These are phyloP conservation scores for Champsocephalus esox DNA, from an alignment of 2,797 vertebrate species.

Conservation along the genomic window DNA sequence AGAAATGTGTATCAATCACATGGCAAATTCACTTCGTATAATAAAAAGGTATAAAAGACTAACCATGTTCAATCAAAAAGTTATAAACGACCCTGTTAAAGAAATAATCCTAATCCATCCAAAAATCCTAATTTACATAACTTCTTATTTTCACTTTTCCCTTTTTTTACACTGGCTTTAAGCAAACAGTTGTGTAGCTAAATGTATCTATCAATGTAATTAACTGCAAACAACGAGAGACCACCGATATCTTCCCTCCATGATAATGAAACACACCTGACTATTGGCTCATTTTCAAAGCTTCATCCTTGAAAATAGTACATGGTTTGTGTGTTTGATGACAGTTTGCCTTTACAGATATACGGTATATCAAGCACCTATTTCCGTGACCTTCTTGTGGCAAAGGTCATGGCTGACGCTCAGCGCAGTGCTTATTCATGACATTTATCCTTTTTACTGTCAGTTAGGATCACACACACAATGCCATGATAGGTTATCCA, in stretches of 20 bases:
- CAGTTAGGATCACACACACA: slow-evolving; percentile 70
- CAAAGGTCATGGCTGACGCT: slow-evolving; percentile 67
- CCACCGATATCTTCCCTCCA: not conserved
- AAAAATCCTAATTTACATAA: no score
- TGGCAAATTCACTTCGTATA: slow-evolving; percentile 8
- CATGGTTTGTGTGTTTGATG: slow-evolving; percentile 23
- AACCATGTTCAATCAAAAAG: no score
- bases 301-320: slow-evolving; percentile 14
- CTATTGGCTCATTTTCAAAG: slow-evolving; percentile 11
- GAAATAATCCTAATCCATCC: no score
- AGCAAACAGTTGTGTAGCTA: not conserved
- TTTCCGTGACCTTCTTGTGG: slow-evolving; percentile 32
- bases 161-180: not conserved
- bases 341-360: slow-evolving; percentile 34
- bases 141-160: no score
- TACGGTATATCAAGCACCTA: slow-evolving; percentile 31
- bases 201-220: not conserved
- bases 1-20: not conserved
- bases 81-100: no score
- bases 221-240: not conserved
- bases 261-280: not conserved
- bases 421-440: slow-evolving; percentile 52
- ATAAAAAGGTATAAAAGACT: no score
- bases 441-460: slow-evolving; percentile 76
- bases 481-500: slow-evolving; percentile 63